Evolutionary conservation across 92 coral and sea anemone species (phyloP).

Genomic region (Porites evermanni): DNA sequence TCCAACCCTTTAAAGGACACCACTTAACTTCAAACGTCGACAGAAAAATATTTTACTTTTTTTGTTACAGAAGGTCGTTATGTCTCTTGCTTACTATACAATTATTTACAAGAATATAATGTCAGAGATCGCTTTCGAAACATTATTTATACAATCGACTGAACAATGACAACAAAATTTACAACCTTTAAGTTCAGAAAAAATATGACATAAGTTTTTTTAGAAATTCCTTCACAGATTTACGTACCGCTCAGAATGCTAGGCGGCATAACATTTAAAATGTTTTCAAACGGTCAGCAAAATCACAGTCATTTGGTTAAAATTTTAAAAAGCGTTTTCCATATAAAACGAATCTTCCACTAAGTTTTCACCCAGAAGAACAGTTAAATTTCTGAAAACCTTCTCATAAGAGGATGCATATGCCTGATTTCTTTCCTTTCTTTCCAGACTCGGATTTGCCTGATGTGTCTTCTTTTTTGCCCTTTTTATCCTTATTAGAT

Average conservation of each 20-base stretch:
- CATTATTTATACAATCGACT: not conserved
- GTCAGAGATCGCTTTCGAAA: too few relatives aligned
- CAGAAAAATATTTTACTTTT: too few relatives aligned
- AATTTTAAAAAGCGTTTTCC: not conserved
- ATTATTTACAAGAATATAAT: too few relatives aligned
- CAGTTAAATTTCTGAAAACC: not conserved
- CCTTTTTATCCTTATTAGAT: slow-evolving; percentile 17
- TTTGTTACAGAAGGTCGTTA: too few relatives aligned
- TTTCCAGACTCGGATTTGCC: slow-evolving; percentile 33
- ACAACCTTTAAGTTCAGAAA: not conserved
- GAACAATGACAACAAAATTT: not conserved
- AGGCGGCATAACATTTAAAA: too few relatives aligned
- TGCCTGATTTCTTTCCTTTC: slow-evolving; percentile 74
- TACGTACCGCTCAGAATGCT: too few relatives aligned
- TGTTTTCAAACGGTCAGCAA: not conserved
- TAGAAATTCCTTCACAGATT: too few relatives aligned
- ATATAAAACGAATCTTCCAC: not conserved
- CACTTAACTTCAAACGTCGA: too few relatives aligned
- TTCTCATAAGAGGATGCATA: slow-evolving; percentile 52
- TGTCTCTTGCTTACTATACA: too few relatives aligned
- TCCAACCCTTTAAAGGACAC: too few relatives aligned
- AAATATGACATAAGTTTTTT: too few relatives aligned
- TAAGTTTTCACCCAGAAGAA: not conserved
- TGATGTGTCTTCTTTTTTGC: slow-evolving; percentile 8
- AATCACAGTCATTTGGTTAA: not conserved